Evolutionary conservation across 1,140 invertebrate species (phyloP).

Genomic region (Aricia agestis): DNA sequence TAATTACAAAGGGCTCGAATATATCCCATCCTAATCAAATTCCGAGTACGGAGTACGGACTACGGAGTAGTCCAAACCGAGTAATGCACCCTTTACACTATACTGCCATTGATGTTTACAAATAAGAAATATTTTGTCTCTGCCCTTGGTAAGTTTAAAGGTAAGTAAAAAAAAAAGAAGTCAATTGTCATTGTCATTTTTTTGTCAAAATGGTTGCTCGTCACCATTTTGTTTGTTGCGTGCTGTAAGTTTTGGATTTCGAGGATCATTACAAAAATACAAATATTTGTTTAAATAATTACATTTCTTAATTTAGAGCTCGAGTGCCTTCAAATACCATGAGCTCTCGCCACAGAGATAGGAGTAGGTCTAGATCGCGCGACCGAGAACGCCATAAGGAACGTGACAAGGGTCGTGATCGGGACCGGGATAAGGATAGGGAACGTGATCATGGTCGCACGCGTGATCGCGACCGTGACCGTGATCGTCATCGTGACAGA

Average conservation of each 20-base stretch:
- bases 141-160: too few species aligned
- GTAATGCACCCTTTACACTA: too few species aligned
- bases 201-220: neutral
- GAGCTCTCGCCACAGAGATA: conserved; percentile 71
- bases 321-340: conserved; percentile 28
- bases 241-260: neutral
- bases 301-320: neutral
- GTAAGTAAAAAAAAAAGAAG: too few species aligned
- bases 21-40: too few species aligned
- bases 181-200: neutral
- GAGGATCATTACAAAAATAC: neutral
- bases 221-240: conserved; percentile 20
- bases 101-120: too few species aligned
- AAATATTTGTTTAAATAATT: neutral
- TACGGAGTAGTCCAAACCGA: too few species aligned
- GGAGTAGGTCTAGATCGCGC: conserved; percentile 45
- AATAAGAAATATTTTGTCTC: too few species aligned
- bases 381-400: conserved; percentile 54
- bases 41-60: too few species aligned
- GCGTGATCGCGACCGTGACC: conserved; percentile 64
- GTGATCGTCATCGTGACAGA: conserved; percentile 66
- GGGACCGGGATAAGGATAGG: conserved; percentile 56
- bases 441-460: conserved; percentile 49
- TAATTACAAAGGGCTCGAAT: too few species aligned
- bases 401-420: conserved; percentile 43